Base-by-base conservation (phyloP, 2,113 vertebrate genomes). In the Carettochelys insculpta region DNA sequence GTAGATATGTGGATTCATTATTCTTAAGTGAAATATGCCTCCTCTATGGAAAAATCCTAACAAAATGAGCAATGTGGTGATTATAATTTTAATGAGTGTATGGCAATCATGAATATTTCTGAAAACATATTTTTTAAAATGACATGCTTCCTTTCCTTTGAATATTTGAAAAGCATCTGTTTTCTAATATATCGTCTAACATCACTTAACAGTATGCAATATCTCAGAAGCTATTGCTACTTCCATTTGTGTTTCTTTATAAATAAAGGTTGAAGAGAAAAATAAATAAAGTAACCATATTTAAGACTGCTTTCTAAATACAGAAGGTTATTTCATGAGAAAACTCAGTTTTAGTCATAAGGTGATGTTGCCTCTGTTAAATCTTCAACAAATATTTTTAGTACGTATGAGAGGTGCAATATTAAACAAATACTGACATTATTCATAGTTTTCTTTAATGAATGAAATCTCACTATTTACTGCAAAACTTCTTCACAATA, bases 41-140 rank as follows among this genome's bases (percentile, higher is more conserved):
- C 17, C 79, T 83, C 71, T 77, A 78, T 2, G 86, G 41, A 94
- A 90, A 80, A 82, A 79, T 77, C 6, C 8, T 20, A 80, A 47
- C 0, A 0, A 14, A 80, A 5, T 73, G 29, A 81, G 45, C 81
- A 91, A 82, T 12, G 2, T 8, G 50, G 11, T 71, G 83, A 47
- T 79, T 86, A 61, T 83, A 90, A 80, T 20, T 94, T 96, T 13
- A 85, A 87, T 73, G 27, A 84, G 82, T 58, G 5, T 73, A 43
- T 4, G 88, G 19, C 24, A 88, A 86, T 50, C 58, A 82, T 90
- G 82, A 84, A 48, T 25, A 73, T 80, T 92, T 83, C 4, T 16
- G 92, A 68, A 85, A 83, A n/a, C 47, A 10, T 14, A 75, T 85
- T 88, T 92, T 83, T 34, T 68, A 86, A 52, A 88, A 92, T 58